These are phyloP conservation scores for Popillia japonica DNA, from an alignment of 1,140 invertebrate species.

Conservation along the genomic window DNA sequence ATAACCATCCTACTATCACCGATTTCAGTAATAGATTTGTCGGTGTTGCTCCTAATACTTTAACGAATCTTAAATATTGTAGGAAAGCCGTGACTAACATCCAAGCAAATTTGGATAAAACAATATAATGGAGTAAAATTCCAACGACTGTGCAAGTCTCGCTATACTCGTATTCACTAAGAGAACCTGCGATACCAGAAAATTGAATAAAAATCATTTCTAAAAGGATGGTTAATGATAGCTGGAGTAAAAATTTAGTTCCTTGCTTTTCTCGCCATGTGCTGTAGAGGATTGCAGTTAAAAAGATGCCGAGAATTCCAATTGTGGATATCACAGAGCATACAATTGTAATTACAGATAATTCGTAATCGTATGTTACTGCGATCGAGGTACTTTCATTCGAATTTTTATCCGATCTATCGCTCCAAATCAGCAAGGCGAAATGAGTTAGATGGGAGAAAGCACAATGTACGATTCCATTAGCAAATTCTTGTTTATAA, in stretches of 20 bases:
- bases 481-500: slow-evolving; percentile 46
- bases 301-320: slow-evolving; percentile 66
- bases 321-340: slow-evolving; percentile 68
- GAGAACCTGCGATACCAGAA: slow-evolving; percentile 61
- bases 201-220: slow-evolving; percentile 66
- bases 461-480: slow-evolving; percentile 62
- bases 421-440: slow-evolving; percentile 62
- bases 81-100: slow-evolving; percentile 71
- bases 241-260: slow-evolving; percentile 68
- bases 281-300: slow-evolving; percentile 66
- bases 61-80: slow-evolving; percentile 69
- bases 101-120: slow-evolving; percentile 70
- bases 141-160: slow-evolving; percentile 63
- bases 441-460: slow-evolving; percentile 70
- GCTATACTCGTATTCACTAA: slow-evolving; percentile 38
- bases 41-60: slow-evolving; percentile 63
- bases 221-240: slow-evolving; percentile 66
- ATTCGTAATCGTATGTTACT: slow-evolving; percentile 24
- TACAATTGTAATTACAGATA: slow-evolving; percentile 68
- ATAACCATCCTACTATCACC: slow-evolving; percentile 53
- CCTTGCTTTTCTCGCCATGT: slow-evolving; percentile 68
- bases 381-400: slow-evolving; percentile 47
- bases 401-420: slow-evolving; percentile 42
- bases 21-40: slow-evolving; percentile 54
- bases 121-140: slow-evolving; percentile 67